These are phyloP conservation scores for Glaucidium brasilianum DNA, from an alignment of 2,113 vertebrate species.

Conservation along the genomic window DNA sequence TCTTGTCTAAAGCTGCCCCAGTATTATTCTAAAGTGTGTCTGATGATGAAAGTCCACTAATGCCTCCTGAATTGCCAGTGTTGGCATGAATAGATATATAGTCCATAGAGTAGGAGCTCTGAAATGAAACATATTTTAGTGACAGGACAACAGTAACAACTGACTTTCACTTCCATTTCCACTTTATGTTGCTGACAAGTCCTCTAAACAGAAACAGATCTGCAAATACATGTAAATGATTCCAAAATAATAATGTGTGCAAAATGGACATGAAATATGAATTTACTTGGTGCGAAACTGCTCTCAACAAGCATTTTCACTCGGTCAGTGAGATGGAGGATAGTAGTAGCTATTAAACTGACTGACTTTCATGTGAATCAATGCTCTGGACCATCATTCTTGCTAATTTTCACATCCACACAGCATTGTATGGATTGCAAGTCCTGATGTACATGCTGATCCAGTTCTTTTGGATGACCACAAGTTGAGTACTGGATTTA, in stretches of 20 bases:
- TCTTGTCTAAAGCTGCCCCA: background rate
- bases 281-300: background rate
- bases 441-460: background rate
- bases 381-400: background rate
- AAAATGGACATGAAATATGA: accelerated
- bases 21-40: background rate
- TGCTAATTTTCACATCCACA: background rate
- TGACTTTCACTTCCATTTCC: background rate
- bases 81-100: background rate
- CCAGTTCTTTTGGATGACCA: background rate
- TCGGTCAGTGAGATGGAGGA: background rate
- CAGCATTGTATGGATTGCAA: background rate
- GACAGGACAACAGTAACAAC: background rate
- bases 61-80: background rate
- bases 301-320: background rate
- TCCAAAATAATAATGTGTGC: background rate
- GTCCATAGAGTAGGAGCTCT: background rate
- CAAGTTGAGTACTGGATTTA: background rate
- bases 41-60: background rate
- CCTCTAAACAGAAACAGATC: background rate
- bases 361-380: background rate
- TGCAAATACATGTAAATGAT: background rate
- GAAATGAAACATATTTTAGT: background rate
- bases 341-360: background rate
- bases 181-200: background rate